Conservation (phyloP, 2,113 vertebrate genomes). For the Festucalex cinctus region DNA sequence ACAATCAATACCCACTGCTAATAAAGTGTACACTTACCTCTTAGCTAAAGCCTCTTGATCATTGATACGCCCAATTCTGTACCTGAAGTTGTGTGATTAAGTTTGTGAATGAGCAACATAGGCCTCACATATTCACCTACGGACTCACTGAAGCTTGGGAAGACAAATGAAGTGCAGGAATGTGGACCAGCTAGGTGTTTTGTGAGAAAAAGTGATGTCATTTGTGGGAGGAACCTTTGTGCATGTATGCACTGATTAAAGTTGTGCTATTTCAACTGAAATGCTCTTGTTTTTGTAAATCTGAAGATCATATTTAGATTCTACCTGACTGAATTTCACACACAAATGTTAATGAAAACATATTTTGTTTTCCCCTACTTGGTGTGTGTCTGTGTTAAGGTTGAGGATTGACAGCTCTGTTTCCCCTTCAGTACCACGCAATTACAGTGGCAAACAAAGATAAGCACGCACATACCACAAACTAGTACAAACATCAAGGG, state of each 20-base stretch:
- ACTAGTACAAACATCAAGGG: neutral
- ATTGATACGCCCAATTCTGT: neutral
- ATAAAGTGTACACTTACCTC: neutral
- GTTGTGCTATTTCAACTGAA: neutral
- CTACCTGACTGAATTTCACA: neutral
- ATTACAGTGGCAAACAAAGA: neutral
- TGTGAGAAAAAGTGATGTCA: constrained; percentile 22
- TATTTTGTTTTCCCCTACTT: neutral
- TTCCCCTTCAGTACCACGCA: neutral
- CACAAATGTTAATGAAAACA: neutral
- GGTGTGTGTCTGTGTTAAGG: too few species aligned
- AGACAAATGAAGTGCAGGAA: constrained; percentile 47
- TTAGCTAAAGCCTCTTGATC: neutral
- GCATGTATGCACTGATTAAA: neutral
- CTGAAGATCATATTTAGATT: neutral
- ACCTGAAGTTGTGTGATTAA: neutral
- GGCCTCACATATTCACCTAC: constrained; percentile 3
- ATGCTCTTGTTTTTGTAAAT: neutral
- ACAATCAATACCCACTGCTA: neutral
- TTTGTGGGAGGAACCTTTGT: neutral
- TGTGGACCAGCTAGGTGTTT: constrained; percentile 37
- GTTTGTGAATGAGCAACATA: neutral
- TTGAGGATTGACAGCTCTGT: neutral
- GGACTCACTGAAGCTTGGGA: neutral
- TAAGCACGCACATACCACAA: neutral